Evolutionary conservation across 1,140 invertebrate species (phyloP), one percentile per base, ranked within the genome.

Genomic region (Belonocnema kinseyi): DNA sequence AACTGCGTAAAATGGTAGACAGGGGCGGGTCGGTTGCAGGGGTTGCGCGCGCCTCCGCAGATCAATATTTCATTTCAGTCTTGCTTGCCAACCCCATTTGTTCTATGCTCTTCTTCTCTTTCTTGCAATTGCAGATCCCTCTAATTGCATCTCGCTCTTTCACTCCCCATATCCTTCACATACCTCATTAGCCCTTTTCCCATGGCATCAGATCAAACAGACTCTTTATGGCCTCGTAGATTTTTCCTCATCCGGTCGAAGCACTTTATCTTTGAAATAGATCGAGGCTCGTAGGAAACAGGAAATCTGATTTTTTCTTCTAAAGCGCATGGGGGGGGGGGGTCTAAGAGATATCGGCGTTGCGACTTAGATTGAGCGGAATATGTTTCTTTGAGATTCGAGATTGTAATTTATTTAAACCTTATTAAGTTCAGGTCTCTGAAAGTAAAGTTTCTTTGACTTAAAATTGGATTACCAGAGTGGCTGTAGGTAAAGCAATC

Each of bases 11-110:
- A 83, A 82, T 77, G 84, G 80, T 83, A 78, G 76, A 80, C 78
- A 86, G 86, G 88, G 88, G 89, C 82, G 86, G 88, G 88, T 85
- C 87, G 86, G 85, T 79, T 91, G 90, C 89, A 91, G 89, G 89
- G 85, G 88, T 87, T 91, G 90, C 90, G 89, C 90, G 90, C 90
- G 90, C 89, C 81, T 87, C 85, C 81, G 77, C 85, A 87, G 90
- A 91, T 91, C 90, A 91, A 91, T 90, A 91, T 90, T 90, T 90
- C 87, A 91, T 91, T 90, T 89, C 84, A 89, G 80, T 85, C 87
- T 88, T 86, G 82, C 87, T 88, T 86, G 82, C 84, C 82, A 82
- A 84, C 80, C 77, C 78, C 78, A 70, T 76, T 74, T 81, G 73
- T 82, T 77, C 82, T 75, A 46, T 46, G 40, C 77, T n/a, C 72